Evolutionary conservation across 2,888 invertebrate species (phyloP), one percentile per base, ranked within the genome.

Genomic region (Pinctada fucata): DNA sequence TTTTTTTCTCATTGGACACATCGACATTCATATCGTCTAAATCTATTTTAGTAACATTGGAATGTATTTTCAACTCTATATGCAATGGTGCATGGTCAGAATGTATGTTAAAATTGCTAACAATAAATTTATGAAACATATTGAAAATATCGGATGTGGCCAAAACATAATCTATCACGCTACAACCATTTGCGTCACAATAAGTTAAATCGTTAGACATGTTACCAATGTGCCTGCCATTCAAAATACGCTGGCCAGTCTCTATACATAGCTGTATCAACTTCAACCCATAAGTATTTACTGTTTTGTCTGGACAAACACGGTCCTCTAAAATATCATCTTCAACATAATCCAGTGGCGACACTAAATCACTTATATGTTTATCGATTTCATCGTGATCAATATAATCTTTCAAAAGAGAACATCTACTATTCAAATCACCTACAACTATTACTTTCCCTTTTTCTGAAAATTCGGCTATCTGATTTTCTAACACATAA

Each of bases 131-230:
- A 16, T 3, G 52, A 45, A 72, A 31, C 48, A 45, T 5, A n/a
- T 72, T n/a, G 16, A 72, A 64, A 10, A 51, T 64, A 48, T 47
- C 13, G 16, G 51, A 16, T 3, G 31, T 72, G n/a, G 72, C 13
- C 16, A 64, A 48, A 2, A 72, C 8, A 64, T 72, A 72, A 47
- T 72, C 72, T 8, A 72, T 64, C 8, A 72, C 65, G 63, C 72
- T 72, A 16, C 45, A 4, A 64, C 72, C 72, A 51, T 58, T 45
- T 5, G 65, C 58, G 48, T 13, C 65, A 64, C 65, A 58, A 64
- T 72, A 72, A 52, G 64, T 31, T 1, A 58, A 58, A 58, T 58
- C 58, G 1, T 58, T 58, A 10, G 1, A 10, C 13, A 58, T 58
- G 6, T 58, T 58, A 58, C 1, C 58, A 13, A 58, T 13, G 1